Conservation (phyloP, 2,888 invertebrate genomes). For the Euzophera pinguis region DNA sequence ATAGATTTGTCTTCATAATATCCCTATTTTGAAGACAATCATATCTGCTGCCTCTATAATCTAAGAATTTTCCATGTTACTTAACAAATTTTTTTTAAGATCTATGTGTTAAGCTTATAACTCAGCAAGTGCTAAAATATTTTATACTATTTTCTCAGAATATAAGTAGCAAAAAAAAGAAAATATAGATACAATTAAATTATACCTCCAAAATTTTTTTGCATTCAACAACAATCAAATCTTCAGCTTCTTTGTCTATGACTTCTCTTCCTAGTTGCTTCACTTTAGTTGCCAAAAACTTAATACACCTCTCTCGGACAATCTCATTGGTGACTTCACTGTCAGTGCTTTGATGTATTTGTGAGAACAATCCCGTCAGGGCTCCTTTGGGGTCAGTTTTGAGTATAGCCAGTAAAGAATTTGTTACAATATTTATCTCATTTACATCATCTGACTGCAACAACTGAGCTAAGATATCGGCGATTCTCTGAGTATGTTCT, state of each 20-base stretch:
- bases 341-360: slow-evolving; percentile 74
- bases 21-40: too few species aligned
- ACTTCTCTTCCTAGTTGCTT: slow-evolving; percentile 88
- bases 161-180: too few species aligned
- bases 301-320: slow-evolving; percentile 91
- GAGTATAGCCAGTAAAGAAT: slow-evolving; percentile 88
- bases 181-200: slow-evolving; percentile 6
- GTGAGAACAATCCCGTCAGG: slow-evolving; percentile 76
- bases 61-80: too few species aligned
- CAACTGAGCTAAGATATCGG: slow-evolving; percentile 95
- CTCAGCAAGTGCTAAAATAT: too few species aligned
- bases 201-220: slow-evolving; percentile 90
- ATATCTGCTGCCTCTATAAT: too few species aligned
- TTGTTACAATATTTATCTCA: slow-evolving; percentile 91
- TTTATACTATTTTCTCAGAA: too few species aligned
- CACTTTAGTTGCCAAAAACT: slow-evolving; percentile 91
- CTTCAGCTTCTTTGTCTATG: slow-evolving; percentile 91
- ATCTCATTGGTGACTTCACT: slow-evolving; percentile 81
- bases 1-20: too few species aligned
- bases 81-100: too few species aligned
- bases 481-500: slow-evolving; percentile 90
- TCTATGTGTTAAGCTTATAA: too few species aligned
- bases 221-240: slow-evolving; percentile 89
- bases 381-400: slow-evolving; percentile 85
- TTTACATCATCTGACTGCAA: slow-evolving; percentile 91